Base-by-base conservation (phyloP, 2,797 vertebrate species). In the Catharus ustulatus region DNA sequence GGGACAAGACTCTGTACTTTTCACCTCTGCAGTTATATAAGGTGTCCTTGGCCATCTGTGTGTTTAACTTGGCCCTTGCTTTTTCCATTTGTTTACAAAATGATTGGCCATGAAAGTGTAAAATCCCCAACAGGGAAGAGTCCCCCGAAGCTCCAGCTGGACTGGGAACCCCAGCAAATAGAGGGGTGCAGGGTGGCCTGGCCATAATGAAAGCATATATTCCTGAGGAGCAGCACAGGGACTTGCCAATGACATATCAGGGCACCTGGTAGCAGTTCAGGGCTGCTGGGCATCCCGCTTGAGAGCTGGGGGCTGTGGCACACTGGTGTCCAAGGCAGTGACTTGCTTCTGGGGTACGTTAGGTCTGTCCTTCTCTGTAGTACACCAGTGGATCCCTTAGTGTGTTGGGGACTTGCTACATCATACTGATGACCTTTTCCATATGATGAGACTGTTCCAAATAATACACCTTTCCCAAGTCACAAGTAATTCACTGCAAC, bases 181-280 rank as follows among this genome's bases (percentile, higher is more conserved):
- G 15, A 43, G 0, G 5, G 26, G n/a, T 32, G 16, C 1, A 1
- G 24, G 15, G 6, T 63, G 61, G 22, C 61, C 59, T 32, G 22
- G 61, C 36, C 0, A 0, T 21, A 38, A 10, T 57, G 61, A 62
- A 67, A 61, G 11, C 0, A 0, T n/a, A 0, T n/a, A 8, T 34
- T 27, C 3, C 7, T 1, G 0, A 43, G 23, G 34, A 69, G 24
- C 1, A 1, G 17, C 42, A 36, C 23, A 32, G 11, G 34, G 62
- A 24, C 46, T 84, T 0, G 0, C 22, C 3, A 6, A 0, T 1
- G 3, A 36, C n/a, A 13, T 12, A 20, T 20, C n/a, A 71, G 11
- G 10, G 57, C 59, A 29, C 23, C 36, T n/a, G 0, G 0, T 79
- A 10, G 45, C 45, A 30, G 45, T 64, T 92, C 34, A 15, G 48